Evolutionary conservation across 2,888 invertebrate genomes (phyloP), one percentile per base, ranked within the genome.

Genomic region (Synanthedon andrenaeformis): DNA sequence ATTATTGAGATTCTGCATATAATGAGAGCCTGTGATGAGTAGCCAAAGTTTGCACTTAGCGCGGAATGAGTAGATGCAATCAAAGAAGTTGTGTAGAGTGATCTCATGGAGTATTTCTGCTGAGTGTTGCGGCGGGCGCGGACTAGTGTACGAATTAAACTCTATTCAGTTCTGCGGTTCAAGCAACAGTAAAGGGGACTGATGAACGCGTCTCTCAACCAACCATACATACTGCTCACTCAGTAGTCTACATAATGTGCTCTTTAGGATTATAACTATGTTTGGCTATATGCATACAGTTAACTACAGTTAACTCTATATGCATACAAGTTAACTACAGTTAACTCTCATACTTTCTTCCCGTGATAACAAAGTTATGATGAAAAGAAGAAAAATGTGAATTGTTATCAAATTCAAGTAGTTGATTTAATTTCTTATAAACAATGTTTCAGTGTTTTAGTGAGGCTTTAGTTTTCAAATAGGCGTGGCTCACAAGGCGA

Each of bases 101-200:
- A 62, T 63, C 58, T 62, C 59, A 55, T 64, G 66, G 67, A 69
- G 65, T 70, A 67, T 63, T 64, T 69, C 71, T 64, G 67, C 70
- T 64, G 64, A 70, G 66, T 62, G 58, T 62, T 58, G 54, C 53
- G 62, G 60, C 57, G 57, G 58, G 64, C 55, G 50, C 6, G 51
- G 17, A 51, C 45, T 42, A 45, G 41, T 49, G 67, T 66, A 64
- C 70, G 70, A 73, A 74, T 74, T 72, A 73, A 71, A 69, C 65
- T 58, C 66, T 58, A 74, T 72, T 72, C 70, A 71, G 56, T 14
- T 13, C 45, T 45, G 45, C 45, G 45, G 45, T 14, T 12, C n/a
- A 45, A 45, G 45, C 8, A 49, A 52, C 52, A 49, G 51, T 51
- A 51, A 49, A 54, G 28, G 23, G 8, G 23, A 49, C 28, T 35